phyloP scores from a whole-genome alignment of 2,797 vertebrate genomes.

The Spinibarbus caldwelli region DNA sequence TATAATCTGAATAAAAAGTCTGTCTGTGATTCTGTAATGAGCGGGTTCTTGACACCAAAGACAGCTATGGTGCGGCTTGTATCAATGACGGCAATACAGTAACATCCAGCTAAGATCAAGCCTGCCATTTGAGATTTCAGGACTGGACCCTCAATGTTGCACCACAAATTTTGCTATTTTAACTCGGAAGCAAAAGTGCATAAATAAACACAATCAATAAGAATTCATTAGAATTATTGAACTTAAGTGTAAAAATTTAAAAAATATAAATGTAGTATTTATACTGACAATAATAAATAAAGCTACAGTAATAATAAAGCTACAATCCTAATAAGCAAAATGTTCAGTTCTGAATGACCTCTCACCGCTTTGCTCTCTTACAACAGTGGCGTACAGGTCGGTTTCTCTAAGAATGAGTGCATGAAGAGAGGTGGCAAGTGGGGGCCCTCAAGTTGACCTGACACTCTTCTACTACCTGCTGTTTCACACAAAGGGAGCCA shows the following conservation, averaged over 20 bases:
- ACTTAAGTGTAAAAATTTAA: not conserved
- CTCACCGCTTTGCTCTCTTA: conserved; percentile 51
- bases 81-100: conserved; percentile 49
- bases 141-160: not conserved
- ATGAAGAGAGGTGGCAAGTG: conserved; percentile 51
- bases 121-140: conserved; percentile 31
- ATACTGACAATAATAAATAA: no score
- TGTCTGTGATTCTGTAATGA: conserved; percentile 55
- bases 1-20: conserved; percentile 60
- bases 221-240: no score
- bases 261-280: not conserved
- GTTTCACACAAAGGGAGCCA: conserved; percentile 80
- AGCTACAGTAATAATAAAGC: not conserved
- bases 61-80: conserved; percentile 50
- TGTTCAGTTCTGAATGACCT: conserved; percentile 4
- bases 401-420: conserved; percentile 58
- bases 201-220: no score
- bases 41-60: conserved; percentile 51
- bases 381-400: conserved; percentile 47
- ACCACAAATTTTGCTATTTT: not conserved
- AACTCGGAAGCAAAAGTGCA: not conserved
- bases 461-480: conserved; percentile 83
- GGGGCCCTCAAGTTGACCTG: conserved; percentile 77
- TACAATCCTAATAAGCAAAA: not conserved
- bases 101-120: conserved; percentile 52